Evolutionary conservation across 2,888 invertebrate genomes (phyloP).

Genomic region (Buathra laborator): DNA sequence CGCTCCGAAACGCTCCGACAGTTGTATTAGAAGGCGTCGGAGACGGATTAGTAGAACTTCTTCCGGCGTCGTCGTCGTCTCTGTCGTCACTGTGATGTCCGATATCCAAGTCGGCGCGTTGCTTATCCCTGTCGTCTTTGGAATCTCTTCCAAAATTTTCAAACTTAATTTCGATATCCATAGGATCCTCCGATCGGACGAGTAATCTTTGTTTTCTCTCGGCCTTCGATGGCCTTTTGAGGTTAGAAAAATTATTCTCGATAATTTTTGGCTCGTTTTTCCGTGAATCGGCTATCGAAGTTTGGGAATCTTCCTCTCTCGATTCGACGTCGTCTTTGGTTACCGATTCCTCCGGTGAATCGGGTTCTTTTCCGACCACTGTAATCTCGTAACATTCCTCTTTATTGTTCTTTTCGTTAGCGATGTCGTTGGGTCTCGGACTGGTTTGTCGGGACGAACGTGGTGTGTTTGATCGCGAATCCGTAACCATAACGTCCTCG

Average conservation of each 20-base stretch:
- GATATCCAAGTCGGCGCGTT: slow-evolving; percentile 52
- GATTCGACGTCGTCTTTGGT: slow-evolving; percentile 66
- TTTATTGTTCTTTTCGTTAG: slow-evolving; percentile 52
- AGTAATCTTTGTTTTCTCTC: slow-evolving; percentile 83
- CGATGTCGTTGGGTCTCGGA: slow-evolving; percentile 70
- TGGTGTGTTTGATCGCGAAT: slow-evolving; percentile 79
- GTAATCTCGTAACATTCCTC: slow-evolving; percentile 79
- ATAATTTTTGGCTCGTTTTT: slow-evolving; percentile 66
- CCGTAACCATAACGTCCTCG: slow-evolving; percentile 77
- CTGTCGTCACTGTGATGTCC: slow-evolving; percentile 80
- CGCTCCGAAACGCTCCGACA: slow-evolving; percentile 82
- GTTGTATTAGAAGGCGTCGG: slow-evolving; percentile 82
- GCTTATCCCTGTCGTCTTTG: slow-evolving; percentile 76
- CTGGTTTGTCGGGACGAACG: slow-evolving; percentile 80
- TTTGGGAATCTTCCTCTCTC: slow-evolving; percentile 52
- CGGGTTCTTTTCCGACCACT: slow-evolving; percentile 70
- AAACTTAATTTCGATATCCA: slow-evolving; percentile 82
- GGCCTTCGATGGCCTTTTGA: slow-evolving; percentile 79
- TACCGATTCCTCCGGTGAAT: slow-evolving; percentile 70
- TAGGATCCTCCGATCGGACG: slow-evolving; percentile 81
- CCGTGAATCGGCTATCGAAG: slow-evolving; percentile 47
- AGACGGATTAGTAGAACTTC: slow-evolving; percentile 84
- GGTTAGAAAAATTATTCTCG: slow-evolving; percentile 74
- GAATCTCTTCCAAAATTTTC: slow-evolving; percentile 78
- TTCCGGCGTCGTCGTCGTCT: slow-evolving; percentile 86